These are phyloP conservation scores for Elachura formosa DNA, from an alignment of 2,113 vertebrate genomes.

Conservation along the genomic window DNA sequence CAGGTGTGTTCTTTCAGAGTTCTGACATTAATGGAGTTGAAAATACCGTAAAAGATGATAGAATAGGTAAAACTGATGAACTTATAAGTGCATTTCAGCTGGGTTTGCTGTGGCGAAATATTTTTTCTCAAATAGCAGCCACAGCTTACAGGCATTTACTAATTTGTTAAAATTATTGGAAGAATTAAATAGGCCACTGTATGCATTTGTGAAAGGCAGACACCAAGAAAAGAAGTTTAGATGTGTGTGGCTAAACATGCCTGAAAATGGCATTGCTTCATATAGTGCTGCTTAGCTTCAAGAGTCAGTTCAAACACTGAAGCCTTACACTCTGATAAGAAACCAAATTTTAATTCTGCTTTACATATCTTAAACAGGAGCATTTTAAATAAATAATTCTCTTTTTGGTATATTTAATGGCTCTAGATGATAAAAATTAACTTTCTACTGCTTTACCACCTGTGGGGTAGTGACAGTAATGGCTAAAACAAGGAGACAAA, in stretches of 20 bases:
- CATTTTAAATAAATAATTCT: neutral
- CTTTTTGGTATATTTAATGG: neutral
- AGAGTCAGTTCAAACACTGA: neutral
- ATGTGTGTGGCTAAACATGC: neutral
- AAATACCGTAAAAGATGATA: neutral
- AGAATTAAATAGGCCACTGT: neutral
- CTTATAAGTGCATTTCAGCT: neutral
- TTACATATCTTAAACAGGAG: neutral
- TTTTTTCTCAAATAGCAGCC: neutral
- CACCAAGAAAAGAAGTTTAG: neutral
- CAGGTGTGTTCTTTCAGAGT: neutral
- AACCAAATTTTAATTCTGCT: neutral
- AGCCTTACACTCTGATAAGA: neutral
- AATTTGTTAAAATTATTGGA: constrained; percentile 1
- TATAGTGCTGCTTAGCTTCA: neutral
- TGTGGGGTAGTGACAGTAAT: neutral
- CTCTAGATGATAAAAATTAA: neutral
- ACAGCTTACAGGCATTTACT: neutral
- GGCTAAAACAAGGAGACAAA: neutral
- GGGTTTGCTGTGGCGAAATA: neutral
- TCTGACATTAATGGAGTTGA: constrained; percentile 7
- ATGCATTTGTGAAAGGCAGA: neutral
- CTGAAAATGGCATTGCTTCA: neutral
- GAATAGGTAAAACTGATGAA: neutral
- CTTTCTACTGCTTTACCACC: neutral